Conservation (phyloP, 2,113 vertebrate species). For the Malurus cyaneus region DNA sequence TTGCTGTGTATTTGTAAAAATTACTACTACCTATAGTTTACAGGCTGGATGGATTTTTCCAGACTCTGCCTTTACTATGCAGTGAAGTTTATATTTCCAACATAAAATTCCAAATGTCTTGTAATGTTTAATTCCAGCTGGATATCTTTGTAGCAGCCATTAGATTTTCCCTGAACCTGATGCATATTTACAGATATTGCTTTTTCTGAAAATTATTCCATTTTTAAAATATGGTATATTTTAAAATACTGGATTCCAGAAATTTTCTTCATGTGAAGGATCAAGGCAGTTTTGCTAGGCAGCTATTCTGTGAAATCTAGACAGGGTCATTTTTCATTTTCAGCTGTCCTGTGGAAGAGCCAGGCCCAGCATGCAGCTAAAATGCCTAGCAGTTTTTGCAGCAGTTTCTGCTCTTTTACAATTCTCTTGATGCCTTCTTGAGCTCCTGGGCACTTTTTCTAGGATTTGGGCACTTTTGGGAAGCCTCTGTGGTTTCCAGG, state of each 20-base stretch:
- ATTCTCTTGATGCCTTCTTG: background rate
- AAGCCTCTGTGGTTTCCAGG: background rate
- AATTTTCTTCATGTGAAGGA: fast-evolving
- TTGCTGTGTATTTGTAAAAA: background rate
- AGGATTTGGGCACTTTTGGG: background rate
- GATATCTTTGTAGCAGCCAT: background rate
- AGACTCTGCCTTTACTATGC: background rate
- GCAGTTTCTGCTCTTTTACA: background rate
- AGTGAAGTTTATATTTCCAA: background rate
- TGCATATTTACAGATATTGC: background rate
- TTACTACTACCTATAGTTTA: background rate
- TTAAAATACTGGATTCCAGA: background rate
- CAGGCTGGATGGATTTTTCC: background rate
- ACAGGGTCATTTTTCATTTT: background rate
- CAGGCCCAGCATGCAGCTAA: background rate
- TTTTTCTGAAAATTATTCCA: background rate
- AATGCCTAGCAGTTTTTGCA: background rate
- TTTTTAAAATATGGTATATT: background rate
- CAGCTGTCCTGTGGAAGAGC: background rate
- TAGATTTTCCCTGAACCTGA: background rate
- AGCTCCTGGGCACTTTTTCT: background rate
- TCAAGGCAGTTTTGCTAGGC: background rate
- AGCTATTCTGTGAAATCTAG: background rate
- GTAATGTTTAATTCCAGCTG: background rate
- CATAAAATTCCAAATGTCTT: background rate